Percentiles rank a stretch among this genome's conserved stretches.
These are phyloP conservation scores for Rhincodon typus DNA, from an alignment of 2,797 vertebrate species.

Conservation along the genomic window DNA sequence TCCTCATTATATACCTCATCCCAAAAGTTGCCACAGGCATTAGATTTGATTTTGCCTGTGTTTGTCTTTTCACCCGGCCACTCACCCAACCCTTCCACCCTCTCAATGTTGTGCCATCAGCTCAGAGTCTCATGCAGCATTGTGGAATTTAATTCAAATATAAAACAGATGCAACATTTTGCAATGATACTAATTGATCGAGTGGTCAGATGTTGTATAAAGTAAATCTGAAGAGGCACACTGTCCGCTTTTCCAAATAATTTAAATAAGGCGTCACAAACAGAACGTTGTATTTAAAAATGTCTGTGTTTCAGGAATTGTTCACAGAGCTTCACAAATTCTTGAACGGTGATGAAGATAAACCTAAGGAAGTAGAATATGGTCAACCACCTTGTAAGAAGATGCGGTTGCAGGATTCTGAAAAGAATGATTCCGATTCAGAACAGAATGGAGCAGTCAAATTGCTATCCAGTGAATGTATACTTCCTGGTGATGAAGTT, in stretches of 20 bases:
- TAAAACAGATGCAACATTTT: not conserved
- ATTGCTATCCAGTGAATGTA: not conserved
- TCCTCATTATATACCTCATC: not conserved
- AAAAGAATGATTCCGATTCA: slow-evolving; percentile 39
- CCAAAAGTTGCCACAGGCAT: not conserved
- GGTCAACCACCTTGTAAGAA: slow-evolving; percentile 70
- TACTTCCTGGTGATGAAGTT: not conserved
- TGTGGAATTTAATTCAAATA: not conserved
- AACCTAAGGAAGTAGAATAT: slow-evolving; percentile 42
- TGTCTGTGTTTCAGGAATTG: slow-evolving; percentile 60
- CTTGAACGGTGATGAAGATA: slow-evolving; percentile 45
- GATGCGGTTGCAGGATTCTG: slow-evolving; percentile 53
- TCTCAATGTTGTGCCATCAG: not conserved
- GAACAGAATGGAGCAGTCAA: slow-evolving; percentile 44
- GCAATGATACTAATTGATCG: not conserved
- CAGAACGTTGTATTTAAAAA: not conserved
- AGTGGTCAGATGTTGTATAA: not conserved
- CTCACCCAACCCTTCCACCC: not conserved
- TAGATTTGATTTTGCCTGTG: not conserved
- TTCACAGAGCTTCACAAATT: slow-evolving; percentile 64
- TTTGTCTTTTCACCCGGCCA: not conserved
- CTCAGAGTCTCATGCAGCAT: not conserved
- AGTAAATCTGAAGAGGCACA: not conserved
- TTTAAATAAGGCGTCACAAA: not conserved
- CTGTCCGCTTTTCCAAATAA: not conserved